Percentiles rank a stretch among this genome's conserved stretches.
Evolutionary conservation across 2,113 vertebrate genomes (phyloP).

Genomic region (Cranoglanis bouderius): DNA sequence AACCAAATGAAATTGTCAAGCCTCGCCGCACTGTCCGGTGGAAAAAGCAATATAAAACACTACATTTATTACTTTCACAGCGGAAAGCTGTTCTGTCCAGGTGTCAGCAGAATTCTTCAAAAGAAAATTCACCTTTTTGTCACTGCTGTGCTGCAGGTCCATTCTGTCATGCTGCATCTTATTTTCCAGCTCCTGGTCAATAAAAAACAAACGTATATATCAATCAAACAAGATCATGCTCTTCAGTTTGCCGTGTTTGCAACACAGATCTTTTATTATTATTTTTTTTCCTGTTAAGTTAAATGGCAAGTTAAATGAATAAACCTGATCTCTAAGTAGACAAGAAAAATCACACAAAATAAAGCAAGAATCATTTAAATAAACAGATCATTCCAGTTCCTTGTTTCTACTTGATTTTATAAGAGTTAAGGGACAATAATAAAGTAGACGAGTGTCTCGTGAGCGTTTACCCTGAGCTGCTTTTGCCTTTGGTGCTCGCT

Average conservation of each 20-base stretch:
- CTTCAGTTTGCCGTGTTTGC: background rate
- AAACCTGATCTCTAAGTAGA: background rate
- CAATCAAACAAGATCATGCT: background rate
- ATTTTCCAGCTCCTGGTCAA: constrained; percentile 80
- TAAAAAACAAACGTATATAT: background rate
- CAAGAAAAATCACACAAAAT: background rate
- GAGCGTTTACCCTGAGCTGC: constrained; percentile 76
- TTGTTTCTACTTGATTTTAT: background rate
- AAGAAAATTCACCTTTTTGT: constrained; percentile 81
- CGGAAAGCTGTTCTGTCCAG: background rate
- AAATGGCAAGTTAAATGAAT: background rate
- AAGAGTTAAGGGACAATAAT: background rate
- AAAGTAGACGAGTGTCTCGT: background rate
- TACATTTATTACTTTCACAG: background rate
- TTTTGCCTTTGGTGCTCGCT: constrained; percentile 77
- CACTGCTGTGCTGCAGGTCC: constrained; percentile 74
- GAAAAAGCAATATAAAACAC: background rate
- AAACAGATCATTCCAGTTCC: background rate
- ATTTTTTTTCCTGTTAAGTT: no score
- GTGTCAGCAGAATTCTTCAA: background rate
- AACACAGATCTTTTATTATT: background rate
- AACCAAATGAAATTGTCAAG: background rate
- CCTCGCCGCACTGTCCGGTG: background rate
- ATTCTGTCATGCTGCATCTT: constrained; percentile 80
- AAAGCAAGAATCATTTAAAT: background rate